Evolutionary conservation across 2,113 vertebrate species (phyloP).

Genomic region (Promerops cafer): DNA sequence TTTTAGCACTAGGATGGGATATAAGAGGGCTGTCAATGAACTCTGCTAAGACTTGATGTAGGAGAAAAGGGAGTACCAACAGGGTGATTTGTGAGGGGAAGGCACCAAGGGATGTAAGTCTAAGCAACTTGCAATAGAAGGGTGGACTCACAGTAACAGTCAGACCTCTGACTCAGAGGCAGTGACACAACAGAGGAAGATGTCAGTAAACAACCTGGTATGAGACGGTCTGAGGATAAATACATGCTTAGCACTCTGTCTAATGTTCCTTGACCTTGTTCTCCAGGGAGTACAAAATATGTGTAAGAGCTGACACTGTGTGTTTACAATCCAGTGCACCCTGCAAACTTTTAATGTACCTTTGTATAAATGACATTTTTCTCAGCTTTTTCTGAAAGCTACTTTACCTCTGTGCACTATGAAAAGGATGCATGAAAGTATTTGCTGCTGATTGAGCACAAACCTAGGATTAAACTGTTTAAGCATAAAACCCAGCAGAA

Average conservation of each 20-base stretch:
- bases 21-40: neutral
- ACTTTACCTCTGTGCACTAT: neutral
- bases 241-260: neutral
- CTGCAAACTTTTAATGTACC: neutral
- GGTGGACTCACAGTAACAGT: neutral
- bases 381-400: neutral
- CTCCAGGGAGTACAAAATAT: neutral
- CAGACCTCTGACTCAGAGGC: neutral
- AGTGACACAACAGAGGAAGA: neutral
- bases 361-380: neutral
- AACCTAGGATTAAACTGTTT: neutral
- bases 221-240: neutral
- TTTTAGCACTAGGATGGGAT: neutral
- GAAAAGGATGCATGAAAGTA: neutral
- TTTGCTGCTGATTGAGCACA: neutral
- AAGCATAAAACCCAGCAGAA: neutral
- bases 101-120: neutral
- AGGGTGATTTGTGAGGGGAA: neutral
- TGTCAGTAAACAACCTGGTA: neutral
- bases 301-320: neutral
- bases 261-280: neutral
- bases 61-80: neutral
- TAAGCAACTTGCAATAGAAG: neutral
- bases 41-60: neutral
- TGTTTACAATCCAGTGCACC: neutral